phyloP scores from a whole-genome alignment of 1,140 invertebrate species.

The Cyphomyrmex costatus region DNA sequence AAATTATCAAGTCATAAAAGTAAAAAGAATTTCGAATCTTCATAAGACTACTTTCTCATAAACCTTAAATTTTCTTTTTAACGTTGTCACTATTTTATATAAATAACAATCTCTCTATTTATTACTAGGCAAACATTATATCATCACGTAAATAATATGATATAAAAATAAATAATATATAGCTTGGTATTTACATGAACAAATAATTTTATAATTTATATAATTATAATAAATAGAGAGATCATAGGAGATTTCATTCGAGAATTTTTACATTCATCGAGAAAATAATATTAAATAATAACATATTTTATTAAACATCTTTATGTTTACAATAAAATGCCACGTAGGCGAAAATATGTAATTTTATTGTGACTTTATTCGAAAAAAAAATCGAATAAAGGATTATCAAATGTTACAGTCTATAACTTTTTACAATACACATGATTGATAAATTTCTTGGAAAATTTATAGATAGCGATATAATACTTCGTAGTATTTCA shows the following conservation, averaged over 20 bases:
- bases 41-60: background rate
- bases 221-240: background rate
- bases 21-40: background rate
- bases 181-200: background rate
- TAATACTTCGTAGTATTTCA: background rate
- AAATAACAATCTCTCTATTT: background rate
- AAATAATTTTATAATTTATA: constrained; percentile 10
- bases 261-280: background rate
- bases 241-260: background rate
- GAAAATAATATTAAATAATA: background rate
- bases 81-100: background rate
- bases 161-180: constrained; percentile 2
- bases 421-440: background rate
- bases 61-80: background rate
- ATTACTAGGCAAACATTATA: background rate
- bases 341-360: background rate
- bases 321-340: constrained; percentile 11
- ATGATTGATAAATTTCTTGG: background rate
- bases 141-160: background rate
- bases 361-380: background rate
- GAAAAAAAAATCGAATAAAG: background rate
- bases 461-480: background rate
- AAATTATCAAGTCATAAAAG: background rate
- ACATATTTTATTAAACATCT: background rate
- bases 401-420: background rate